Percentiles rank a stretch among this genome's conserved stretches.
Evolutionary conservation across 1,140 invertebrate species (phyloP).

Genomic region (Ectropis grisescens): DNA sequence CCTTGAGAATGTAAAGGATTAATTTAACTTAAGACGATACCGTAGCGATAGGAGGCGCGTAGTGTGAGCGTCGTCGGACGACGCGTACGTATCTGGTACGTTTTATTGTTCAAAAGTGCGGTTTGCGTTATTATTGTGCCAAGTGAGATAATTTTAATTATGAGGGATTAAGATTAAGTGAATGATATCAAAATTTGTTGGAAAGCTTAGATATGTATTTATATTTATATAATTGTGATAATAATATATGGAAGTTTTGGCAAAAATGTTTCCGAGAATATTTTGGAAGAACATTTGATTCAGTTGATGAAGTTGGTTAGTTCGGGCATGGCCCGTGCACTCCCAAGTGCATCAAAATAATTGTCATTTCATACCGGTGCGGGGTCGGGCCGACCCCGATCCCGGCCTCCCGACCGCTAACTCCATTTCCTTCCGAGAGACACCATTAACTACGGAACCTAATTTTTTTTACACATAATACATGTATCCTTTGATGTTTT

Average conservation of each 20-base stretch:
- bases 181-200: conserved; percentile 60
- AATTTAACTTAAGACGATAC: conserved; percentile 22
- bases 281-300: too few relatives aligned
- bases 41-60: conserved; percentile 26
- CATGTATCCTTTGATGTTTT: too few relatives aligned
- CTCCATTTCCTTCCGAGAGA: too few relatives aligned
- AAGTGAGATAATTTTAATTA: conserved; percentile 61
- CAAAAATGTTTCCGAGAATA: conserved; percentile 43
- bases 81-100: conserved; percentile 14
- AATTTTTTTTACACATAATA: too few relatives aligned
- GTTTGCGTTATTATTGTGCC: conserved; percentile 64
- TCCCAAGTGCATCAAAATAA: conserved; percentile 33
- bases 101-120: conserved; percentile 44
- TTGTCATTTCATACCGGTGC: conserved; percentile 21
- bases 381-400: too few relatives aligned
- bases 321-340: too few relatives aligned
- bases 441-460: too few relatives aligned
- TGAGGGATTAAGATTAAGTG: conserved; percentile 67
- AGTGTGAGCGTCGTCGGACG: conserved; percentile 19
- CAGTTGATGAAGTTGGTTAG: too few relatives aligned
- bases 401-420: too few relatives aligned
- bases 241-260: conserved; percentile 67
- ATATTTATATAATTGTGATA: conserved; percentile 64
- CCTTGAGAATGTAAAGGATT: conserved; percentile 27
- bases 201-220: conserved; percentile 46